phyloP scores from a whole-genome alignment of 2,888 invertebrate genomes.

The Drosophila affinis region DNA sequence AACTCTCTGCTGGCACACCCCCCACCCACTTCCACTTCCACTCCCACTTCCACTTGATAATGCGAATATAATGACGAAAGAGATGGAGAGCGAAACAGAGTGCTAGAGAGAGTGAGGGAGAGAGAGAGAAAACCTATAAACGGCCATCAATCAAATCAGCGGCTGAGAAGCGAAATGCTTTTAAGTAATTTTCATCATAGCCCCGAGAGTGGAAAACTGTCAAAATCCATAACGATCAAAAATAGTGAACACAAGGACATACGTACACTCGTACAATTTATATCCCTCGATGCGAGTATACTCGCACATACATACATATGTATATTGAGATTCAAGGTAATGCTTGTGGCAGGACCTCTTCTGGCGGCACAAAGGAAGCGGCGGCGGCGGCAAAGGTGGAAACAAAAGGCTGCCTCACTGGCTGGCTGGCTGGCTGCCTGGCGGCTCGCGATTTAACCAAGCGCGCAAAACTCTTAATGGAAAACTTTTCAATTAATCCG shows the following conservation, averaged over 20 bases:
- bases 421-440: neutral
- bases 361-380: neutral
- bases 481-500: conserved; percentile 79
- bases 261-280: conserved; percentile 18
- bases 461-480: conserved; percentile 71
- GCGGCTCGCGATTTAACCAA: conserved; percentile 60
- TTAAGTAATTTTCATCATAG: conserved; percentile 76
- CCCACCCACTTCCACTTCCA: neutral
- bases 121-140: conserved; percentile 51
- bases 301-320: no score
- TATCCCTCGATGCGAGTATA: neutral
- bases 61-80: conserved; percentile 72
- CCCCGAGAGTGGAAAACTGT: conserved; percentile 62
- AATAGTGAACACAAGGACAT: conserved; percentile 57
- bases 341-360: neutral
- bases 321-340: neutral
- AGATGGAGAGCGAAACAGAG: neutral
- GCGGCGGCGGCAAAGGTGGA: conserved; percentile 18
- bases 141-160: conserved; percentile 77
- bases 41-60: conserved; percentile 62
- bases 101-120: neutral
- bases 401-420: conserved; percentile 31
- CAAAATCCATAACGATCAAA: conserved; percentile 78
- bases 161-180: conserved; percentile 67
- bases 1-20: neutral